Conservation (phyloP, 2,888 invertebrate genomes). For the Acleris cristana region DNA sequence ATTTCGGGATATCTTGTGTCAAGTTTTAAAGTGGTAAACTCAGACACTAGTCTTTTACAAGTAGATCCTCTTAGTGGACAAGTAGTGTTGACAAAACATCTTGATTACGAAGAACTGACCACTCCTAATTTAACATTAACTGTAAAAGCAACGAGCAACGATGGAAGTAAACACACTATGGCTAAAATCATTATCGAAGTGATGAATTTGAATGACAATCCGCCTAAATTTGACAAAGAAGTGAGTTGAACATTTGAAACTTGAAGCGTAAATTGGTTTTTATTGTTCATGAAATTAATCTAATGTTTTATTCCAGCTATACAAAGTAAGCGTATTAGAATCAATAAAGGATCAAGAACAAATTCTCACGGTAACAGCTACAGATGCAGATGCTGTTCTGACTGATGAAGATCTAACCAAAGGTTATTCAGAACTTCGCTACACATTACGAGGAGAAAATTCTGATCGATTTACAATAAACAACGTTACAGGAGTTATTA, state of each 20-base stretch:
- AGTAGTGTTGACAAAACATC: conserved; percentile 87
- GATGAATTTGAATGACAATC: conserved; percentile 91
- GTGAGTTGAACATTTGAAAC: conserved; percentile 55
- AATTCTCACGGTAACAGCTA: conserved; percentile 87
- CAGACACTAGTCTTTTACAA: conserved; percentile 81
- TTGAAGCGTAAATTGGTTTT: background rate
- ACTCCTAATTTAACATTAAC: conserved; percentile 83
- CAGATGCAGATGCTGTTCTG: conserved; percentile 86
- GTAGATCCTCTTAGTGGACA: conserved; percentile 88
- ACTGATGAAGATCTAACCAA: conserved; percentile 81
- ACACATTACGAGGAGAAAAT: conserved; percentile 89
- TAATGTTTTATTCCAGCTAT: conserved; percentile 72
- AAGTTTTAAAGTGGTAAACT: conserved; percentile 83
- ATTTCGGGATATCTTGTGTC: conserved; percentile 85
- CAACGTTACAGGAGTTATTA: conserved; percentile 86
- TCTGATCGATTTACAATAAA: conserved; percentile 89
- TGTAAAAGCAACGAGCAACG: conserved; percentile 82
- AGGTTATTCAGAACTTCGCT: conserved; percentile 88
- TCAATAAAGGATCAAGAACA: conserved; percentile 87
- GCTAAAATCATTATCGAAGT: conserved; percentile 88
- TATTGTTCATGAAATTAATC: conserved; percentile 1
- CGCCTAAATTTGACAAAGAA: conserved; percentile 87
- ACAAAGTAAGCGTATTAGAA: conserved; percentile 88
- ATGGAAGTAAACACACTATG: conserved; percentile 83
- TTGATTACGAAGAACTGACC: conserved; percentile 90